Percentiles rank a stretch among this genome's conserved stretches.
These are phyloP conservation scores for Ceratothoa steindachneri DNA, from an alignment of 2,888 invertebrate genomes.

Conservation along the genomic window DNA sequence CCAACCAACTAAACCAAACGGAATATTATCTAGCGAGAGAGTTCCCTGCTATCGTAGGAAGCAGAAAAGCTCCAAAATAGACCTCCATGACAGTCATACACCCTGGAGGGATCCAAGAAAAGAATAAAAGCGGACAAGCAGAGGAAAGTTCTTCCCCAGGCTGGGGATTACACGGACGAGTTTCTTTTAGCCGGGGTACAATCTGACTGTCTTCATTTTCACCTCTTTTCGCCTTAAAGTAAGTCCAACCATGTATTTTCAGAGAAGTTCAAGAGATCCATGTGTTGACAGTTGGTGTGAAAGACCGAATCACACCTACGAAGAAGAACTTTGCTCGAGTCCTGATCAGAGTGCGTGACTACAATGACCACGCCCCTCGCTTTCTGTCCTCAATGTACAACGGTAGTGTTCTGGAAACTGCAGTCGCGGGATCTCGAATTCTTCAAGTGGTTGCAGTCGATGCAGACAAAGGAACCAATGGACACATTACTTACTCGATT, in stretches of 20 bases:
- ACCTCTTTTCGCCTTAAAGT: too few species aligned
- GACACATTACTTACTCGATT: conserved; percentile 74
- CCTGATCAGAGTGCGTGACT: conserved; percentile 71
- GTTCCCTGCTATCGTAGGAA: too few species aligned
- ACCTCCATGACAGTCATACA: too few species aligned
- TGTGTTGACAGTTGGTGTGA: conserved; percentile 80
- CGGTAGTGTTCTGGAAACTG: conserved; percentile 65
- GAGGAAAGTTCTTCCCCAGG: neutral
- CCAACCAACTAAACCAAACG: too few species aligned
- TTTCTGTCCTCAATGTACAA: conserved; percentile 60
- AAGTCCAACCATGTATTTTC: too few species aligned
- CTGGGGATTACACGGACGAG: neutral
- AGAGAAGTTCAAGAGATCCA: conserved; percentile 58
- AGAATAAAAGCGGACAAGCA: too few species aligned
- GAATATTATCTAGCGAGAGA: too few species aligned
- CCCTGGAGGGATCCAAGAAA: too few species aligned
- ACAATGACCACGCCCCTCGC: conserved; percentile 76
- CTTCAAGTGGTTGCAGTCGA: conserved; percentile 73
- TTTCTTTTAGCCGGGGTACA: too few species aligned
- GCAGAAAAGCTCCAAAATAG: too few species aligned
- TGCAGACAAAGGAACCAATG: conserved; percentile 76
- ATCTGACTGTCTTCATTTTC: too few species aligned
- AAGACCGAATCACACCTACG: conserved; percentile 83
- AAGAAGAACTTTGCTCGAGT: conserved; percentile 76
- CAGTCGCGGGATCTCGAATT: conserved; percentile 69